These are phyloP conservation scores for Tinea pellionella DNA, from an alignment of 2,888 invertebrate genomes.

Conservation along the genomic window DNA sequence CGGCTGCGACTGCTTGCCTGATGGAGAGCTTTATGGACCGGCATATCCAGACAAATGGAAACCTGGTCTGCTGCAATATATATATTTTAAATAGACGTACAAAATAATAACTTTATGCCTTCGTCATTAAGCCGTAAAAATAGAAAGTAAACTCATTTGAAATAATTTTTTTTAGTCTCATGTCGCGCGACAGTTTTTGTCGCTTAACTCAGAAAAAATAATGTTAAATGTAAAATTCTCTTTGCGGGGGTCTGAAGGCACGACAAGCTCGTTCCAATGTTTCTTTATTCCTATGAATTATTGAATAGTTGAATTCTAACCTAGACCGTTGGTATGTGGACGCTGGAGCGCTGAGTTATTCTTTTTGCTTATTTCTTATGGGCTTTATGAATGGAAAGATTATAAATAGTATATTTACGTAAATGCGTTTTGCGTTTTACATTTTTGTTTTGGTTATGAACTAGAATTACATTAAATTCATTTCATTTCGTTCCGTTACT, in stretches of 20 bases:
- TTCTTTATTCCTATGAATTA: slow-evolving; percentile 42
- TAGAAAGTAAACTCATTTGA: no score
- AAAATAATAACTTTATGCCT: no score
- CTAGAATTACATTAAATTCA: no score
- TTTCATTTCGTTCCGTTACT: no score
- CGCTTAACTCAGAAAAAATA: neutral
- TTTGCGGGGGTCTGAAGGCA: slow-evolving; percentile 44
- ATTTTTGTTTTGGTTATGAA: neutral
- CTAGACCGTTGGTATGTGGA: slow-evolving; percentile 32
- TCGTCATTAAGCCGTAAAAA: no score
- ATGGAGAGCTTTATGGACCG: no score
- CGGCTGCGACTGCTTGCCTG: no score
- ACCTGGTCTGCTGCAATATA: no score
- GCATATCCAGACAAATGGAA: no score
- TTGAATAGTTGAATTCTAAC: slow-evolving; percentile 53
- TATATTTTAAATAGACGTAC: no score
- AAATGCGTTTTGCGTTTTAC: slow-evolving; percentile 24
- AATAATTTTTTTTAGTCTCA: no score
- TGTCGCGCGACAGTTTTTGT: neutral
- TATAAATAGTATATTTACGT: slow-evolving; percentile 35
- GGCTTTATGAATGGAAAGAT: slow-evolving; percentile 34
- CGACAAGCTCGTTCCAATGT: neutral
- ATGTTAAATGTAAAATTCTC: slow-evolving; percentile 22
- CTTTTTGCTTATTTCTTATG: slow-evolving; percentile 16
- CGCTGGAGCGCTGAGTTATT: slow-evolving; percentile 20